phyloP scores from a whole-genome alignment of 2,797 vertebrate species.

The Crax fasciolata region DNA sequence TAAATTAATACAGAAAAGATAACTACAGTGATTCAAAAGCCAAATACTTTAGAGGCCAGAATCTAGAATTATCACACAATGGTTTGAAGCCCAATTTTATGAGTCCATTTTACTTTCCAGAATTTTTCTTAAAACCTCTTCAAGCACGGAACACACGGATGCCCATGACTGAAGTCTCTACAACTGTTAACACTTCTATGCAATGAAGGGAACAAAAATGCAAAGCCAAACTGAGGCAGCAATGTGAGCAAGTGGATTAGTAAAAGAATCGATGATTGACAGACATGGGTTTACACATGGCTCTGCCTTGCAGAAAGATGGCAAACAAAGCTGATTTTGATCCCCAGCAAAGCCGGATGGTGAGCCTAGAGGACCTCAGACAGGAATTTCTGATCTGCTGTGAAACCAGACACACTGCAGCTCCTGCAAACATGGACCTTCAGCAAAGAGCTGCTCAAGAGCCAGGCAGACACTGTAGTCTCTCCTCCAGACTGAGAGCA shows the following conservation, averaged over 20 bases:
- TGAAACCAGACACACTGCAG: conserved; percentile 39
- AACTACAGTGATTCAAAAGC: not conserved
- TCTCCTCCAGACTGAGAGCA: not conserved
- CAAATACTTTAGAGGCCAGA: not conserved
- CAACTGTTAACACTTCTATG: not conserved
- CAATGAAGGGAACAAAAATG: not conserved
- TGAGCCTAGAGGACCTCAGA: conserved; percentile 1
- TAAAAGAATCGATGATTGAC: conserved; percentile 8
- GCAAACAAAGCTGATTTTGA: conserved; percentile 32
- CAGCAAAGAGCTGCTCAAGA: not conserved
- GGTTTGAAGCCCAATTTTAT: not conserved
- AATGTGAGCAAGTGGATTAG: conserved; percentile 32
- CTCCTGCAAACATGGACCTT: not conserved
- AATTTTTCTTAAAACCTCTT: not conserved
- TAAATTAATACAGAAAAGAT: not conserved
- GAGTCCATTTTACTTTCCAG: not conserved
- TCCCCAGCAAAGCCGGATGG: not conserved
- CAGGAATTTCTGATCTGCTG: conserved; percentile 14
- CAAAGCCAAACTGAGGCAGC: not conserved
- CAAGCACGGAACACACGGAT: not conserved
- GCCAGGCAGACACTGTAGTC: not conserved
- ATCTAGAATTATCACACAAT: not conserved
- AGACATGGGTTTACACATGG: not conserved
- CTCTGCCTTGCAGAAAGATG: conserved; percentile 25
- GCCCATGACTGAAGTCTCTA: not conserved